Conservation (phyloP, 2,888 invertebrate species). For the Hyles lineata region DNA sequence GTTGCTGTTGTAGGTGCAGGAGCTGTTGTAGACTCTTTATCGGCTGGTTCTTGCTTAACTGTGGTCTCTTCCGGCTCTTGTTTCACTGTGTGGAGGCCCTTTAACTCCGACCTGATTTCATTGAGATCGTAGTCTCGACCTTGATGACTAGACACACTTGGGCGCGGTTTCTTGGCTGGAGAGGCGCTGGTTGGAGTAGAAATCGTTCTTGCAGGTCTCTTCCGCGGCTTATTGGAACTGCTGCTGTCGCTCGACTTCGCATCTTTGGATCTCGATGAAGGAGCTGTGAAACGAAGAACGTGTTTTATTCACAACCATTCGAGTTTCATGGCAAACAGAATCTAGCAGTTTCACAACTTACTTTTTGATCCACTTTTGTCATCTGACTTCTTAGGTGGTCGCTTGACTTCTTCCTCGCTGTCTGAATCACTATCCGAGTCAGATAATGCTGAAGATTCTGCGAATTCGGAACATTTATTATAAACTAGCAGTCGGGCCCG, state of each 20-base stretch:
- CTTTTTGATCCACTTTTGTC: conserved; percentile 71
- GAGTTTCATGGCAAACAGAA: not conserved
- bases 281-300: conserved; percentile 50
- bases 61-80: conserved; percentile 72
- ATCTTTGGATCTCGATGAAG: conserved; percentile 66
- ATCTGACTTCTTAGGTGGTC: conserved; percentile 70
- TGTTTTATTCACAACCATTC: too few relatives aligned
- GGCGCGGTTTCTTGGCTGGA: conserved; percentile 70
- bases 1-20: conserved; percentile 46
- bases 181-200: conserved; percentile 67
- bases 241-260: conserved; percentile 75
- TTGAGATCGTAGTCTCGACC: conserved; percentile 92
- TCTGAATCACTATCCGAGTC: conserved; percentile 83
- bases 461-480: conserved; percentile 35
- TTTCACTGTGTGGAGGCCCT: conserved; percentile 87
- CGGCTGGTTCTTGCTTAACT: conserved; percentile 62
- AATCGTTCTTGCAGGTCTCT: conserved; percentile 67
- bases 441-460: conserved; percentile 75
- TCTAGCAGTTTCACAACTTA: conserved; percentile 45
- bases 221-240: conserved; percentile 74
- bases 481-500: too few relatives aligned
- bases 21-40: conserved; percentile 52
- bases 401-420: conserved; percentile 78
- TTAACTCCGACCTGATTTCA: conserved; percentile 93
- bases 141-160: conserved; percentile 59